Evolutionary conservation across 2,888 invertebrate species (phyloP).

Genomic region (Idaea dimidiata): DNA sequence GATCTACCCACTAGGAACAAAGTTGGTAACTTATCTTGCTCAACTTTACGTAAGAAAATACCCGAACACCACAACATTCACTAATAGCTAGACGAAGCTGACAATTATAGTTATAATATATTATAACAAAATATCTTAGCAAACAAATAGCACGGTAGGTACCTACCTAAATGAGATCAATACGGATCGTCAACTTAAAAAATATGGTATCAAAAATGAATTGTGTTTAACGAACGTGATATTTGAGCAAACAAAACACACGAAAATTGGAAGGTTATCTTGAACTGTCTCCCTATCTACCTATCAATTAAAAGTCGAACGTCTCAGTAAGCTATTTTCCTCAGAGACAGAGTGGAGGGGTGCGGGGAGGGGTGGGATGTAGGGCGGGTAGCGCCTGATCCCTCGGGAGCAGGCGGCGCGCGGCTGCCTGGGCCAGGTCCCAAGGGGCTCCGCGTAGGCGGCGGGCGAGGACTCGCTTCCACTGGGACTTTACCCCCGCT

Average conservation of each 20-base stretch:
- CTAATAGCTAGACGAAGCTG: background rate
- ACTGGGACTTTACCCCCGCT: constrained; percentile 59
- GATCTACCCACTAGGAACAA: background rate
- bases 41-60: background rate
- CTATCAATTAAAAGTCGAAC: constrained; percentile 71
- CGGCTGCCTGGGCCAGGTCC: constrained; percentile 70
- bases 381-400: constrained; percentile 41
- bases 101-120: too few species aligned
- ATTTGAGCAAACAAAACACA: constrained; percentile 20
- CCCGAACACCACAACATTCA: background rate
- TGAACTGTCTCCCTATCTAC: constrained; percentile 29
- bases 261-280: constrained; percentile 23
- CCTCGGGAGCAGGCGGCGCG: constrained; percentile 71
- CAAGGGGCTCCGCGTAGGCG: constrained; percentile 67
- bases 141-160: too few species aligned
- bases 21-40: background rate
- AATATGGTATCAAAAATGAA: background rate
- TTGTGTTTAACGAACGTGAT: constrained; percentile 2
- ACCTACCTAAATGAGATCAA: background rate
- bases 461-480: constrained; percentile 72
- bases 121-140: too few species aligned
- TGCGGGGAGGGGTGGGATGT: constrained; percentile 29
- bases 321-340: constrained; percentile 69
- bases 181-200: background rate
- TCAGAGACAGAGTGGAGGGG: constrained; percentile 46